Evolutionary conservation across 1,140 invertebrate species (phyloP).

Genomic region (Chlorops oryzae): DNA sequence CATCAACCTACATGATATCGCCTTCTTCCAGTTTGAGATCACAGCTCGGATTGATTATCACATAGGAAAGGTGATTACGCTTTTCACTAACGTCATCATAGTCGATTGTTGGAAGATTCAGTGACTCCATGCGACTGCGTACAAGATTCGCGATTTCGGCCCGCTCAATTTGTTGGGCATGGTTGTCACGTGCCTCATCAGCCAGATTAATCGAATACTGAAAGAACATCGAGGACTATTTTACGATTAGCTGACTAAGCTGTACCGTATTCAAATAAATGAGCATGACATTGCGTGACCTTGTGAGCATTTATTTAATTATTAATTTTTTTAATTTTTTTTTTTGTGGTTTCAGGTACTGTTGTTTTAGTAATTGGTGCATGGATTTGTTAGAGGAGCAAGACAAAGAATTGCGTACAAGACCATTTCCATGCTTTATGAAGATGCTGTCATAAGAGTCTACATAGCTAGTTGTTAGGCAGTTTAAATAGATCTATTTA

Average conservation of each 20-base stretch:
- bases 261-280: too few relatives aligned
- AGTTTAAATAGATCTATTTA: too few relatives aligned
- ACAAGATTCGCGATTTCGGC: conserved; percentile 94
- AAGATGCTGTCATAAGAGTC: too few relatives aligned
- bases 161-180: conserved; percentile 83
- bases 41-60: conserved; percentile 97
- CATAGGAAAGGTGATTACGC: conserved; percentile 87
- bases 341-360: too few relatives aligned
- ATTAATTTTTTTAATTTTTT: too few relatives aligned
- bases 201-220: conserved; percentile 75
- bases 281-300: too few relatives aligned
- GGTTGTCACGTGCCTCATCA: conserved; percentile 78
- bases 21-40: conserved; percentile 93
- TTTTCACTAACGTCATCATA: conserved; percentile 92
- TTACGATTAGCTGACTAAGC: conserved; percentile 17
- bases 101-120: conserved; percentile 81
- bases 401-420: too few relatives aligned
- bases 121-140: conserved; percentile 84
- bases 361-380: too few relatives aligned
- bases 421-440: too few relatives aligned
- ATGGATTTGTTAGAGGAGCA: too few relatives aligned
- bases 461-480: too few relatives aligned
- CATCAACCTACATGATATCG: conserved; percentile 85
- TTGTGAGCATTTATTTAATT: conserved; percentile 11
- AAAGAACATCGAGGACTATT: conserved; percentile 26